Conservation (phyloP, 2,113 vertebrate genomes). For the Ptyas mucosa region DNA sequence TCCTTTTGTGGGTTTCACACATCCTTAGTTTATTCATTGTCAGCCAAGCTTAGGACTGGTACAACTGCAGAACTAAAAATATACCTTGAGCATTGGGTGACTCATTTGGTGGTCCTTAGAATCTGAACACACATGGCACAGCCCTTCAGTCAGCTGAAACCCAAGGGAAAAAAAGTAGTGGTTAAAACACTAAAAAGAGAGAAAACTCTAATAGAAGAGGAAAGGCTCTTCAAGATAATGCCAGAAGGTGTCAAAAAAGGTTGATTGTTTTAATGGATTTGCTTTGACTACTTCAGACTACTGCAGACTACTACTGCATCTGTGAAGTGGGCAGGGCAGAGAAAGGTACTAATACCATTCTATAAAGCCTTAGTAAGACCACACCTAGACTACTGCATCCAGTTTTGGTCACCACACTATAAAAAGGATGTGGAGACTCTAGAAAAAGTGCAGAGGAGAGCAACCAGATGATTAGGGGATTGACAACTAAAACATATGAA, state of each 20-base stretch:
- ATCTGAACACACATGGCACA: background rate
- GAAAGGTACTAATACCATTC: background rate
- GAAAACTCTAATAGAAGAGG: background rate
- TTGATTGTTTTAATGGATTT: background rate
- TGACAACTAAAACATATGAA: too few relatives aligned
- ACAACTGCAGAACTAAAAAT: conserved; percentile 4
- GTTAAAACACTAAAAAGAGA: background rate
- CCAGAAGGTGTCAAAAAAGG: background rate
- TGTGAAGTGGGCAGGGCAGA: background rate
- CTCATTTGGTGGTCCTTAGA: conserved; percentile 1
- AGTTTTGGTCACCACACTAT: too few relatives aligned
- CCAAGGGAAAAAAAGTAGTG: background rate
- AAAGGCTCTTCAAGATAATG: background rate
- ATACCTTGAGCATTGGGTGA: background rate
- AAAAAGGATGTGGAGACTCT: too few relatives aligned
- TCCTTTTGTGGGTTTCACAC: conserved; percentile 16
- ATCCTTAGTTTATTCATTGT: conserved; percentile 25
- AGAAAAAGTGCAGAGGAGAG: too few relatives aligned
- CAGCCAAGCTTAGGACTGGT: conserved; percentile 14
- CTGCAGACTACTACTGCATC: background rate
- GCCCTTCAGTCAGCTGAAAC: background rate
- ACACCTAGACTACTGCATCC: too few relatives aligned
- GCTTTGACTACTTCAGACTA: background rate
- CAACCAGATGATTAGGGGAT: too few relatives aligned
- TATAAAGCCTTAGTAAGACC: too few relatives aligned